These are phyloP conservation scores for Neoaliturus tenellus DNA, from an alignment of 2,888 invertebrate species.

Conservation along the genomic window DNA sequence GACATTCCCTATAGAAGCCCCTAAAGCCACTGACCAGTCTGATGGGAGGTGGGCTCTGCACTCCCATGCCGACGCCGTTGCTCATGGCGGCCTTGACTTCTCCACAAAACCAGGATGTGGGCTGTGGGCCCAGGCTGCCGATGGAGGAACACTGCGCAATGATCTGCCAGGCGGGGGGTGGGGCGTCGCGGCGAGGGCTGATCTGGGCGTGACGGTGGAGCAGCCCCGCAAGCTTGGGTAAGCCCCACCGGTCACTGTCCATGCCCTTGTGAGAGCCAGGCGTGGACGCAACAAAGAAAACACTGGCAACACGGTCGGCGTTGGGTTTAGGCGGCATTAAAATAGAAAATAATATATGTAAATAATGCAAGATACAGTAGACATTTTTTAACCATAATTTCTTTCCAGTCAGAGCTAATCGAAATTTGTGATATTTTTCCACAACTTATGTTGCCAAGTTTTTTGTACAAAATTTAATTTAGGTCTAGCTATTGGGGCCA, in stretches of 20 bases:
- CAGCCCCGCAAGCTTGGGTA: slow-evolving; percentile 77
- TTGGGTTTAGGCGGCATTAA: no score
- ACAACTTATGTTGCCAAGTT: no score
- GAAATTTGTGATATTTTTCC: no score
- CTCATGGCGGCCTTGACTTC: slow-evolving; percentile 81
- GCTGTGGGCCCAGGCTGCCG: slow-evolving; percentile 76
- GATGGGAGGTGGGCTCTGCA: slow-evolving; percentile 76
- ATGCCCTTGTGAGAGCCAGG: slow-evolving; percentile 87
- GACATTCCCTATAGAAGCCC: no score
- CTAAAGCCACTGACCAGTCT: slow-evolving; percentile 71
- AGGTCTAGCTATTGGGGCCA: no score
- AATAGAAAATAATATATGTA: no score
- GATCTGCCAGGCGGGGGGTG: slow-evolving; percentile 79
- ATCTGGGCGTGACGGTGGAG: slow-evolving; percentile 80
- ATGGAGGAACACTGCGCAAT: slow-evolving; percentile 94
- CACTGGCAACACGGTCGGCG: slow-evolving; percentile 78
- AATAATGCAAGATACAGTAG: no score
- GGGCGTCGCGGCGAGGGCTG: slow-evolving; percentile 70
- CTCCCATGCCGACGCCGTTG: slow-evolving; percentile 73
- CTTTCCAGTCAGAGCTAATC: no score
- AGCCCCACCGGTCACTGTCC: slow-evolving; percentile 78
- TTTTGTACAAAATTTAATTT: no score
- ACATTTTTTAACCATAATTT: no score
- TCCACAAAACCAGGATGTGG: slow-evolving; percentile 83
- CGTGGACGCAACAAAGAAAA: slow-evolving; percentile 89